phyloP scores from a whole-genome alignment of 2,113 vertebrate species.

The Archilochus colubris region DNA sequence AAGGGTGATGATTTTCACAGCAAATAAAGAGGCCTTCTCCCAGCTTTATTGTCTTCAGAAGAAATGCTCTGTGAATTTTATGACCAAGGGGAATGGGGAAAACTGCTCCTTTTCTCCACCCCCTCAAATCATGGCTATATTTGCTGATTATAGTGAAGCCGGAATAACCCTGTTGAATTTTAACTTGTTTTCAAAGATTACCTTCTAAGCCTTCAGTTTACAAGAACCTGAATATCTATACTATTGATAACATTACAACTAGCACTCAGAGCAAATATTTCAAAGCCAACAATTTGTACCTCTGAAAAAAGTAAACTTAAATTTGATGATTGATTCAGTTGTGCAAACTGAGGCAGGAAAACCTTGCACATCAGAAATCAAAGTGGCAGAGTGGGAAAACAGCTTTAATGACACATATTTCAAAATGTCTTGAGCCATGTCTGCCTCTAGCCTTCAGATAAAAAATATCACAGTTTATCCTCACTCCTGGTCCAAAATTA shows the following conservation, averaged over 20 bases:
- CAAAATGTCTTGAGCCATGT: background rate
- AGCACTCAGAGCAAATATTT: constrained; percentile 33
- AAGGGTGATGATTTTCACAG: constrained; percentile 89
- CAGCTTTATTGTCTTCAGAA: constrained; percentile 79
- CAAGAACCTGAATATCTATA: constrained; percentile 39
- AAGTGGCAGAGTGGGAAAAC: background rate
- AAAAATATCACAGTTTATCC: background rate
- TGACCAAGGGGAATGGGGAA: constrained; percentile 50
- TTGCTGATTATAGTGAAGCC: constrained; percentile 55
- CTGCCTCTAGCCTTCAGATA: background rate
- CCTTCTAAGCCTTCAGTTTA: constrained; percentile 14
- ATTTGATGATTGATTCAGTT: background rate
- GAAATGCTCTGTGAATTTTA: constrained; percentile 75
- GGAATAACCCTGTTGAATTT: constrained; percentile 70
- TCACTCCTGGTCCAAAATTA: background rate
- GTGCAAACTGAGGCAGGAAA: background rate
- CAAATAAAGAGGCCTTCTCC: constrained; percentile 79
- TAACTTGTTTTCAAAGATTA: constrained; percentile 64
- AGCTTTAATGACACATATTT: background rate
- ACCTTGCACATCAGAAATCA: background rate
- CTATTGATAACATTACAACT: constrained; percentile 38
- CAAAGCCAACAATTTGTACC: background rate
- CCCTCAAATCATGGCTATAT: constrained; percentile 60
- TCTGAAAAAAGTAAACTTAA: background rate
- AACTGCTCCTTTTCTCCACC: constrained; percentile 51